Conservation (phyloP, 2,797 vertebrate species). For the Eleutherodactylus coqui region DNA sequence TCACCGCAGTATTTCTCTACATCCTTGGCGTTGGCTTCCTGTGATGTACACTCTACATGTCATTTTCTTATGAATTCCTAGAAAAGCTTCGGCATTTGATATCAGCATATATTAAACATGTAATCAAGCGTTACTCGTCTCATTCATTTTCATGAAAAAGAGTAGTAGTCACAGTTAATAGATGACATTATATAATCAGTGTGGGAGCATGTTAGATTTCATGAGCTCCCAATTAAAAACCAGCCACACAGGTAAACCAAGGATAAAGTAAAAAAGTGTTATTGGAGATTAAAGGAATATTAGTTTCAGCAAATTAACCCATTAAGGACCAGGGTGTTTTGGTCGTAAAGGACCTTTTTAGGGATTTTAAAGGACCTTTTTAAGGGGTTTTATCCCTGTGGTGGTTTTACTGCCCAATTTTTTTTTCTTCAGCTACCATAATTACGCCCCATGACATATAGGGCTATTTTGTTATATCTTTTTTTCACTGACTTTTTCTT, state of each 20-base stretch:
- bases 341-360: no score
- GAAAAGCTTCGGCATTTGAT: background rate
- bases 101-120: conserved; percentile 17
- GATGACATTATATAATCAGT: background rate
- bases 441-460: no score
- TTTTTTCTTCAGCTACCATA: no score
- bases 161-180: background rate
- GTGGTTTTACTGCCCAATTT: no score
- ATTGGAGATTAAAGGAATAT: background rate
- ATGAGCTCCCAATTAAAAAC: background rate
- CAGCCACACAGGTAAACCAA: background rate
- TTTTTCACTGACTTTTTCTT: no score
- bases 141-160: background rate
- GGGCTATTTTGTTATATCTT: no score
- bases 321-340: no score
- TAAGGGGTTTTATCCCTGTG: no score
- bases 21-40: background rate
- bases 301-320: background rate
- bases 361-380: no score
- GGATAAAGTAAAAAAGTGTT: background rate
- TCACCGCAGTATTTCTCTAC: background rate
- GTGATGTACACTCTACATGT: background rate
- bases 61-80: background rate
- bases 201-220: background rate
- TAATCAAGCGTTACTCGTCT: background rate